phyloP scores from a whole-genome alignment of 2,888 invertebrate species.

The Phalera bucephala region DNA sequence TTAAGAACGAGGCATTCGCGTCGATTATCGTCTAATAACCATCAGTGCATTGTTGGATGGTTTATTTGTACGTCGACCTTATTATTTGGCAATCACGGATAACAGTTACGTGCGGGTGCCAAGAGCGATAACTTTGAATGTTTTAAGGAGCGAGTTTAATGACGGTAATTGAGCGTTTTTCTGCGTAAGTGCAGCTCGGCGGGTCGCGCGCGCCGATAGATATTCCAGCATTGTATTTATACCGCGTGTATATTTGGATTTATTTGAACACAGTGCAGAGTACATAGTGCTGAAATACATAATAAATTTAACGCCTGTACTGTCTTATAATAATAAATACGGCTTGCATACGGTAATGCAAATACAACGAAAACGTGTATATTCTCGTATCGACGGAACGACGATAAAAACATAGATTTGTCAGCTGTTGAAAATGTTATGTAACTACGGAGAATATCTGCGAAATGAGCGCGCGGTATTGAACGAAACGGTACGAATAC shows the following conservation, averaged over 20 bases:
- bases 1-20: conserved; percentile 16
- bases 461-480: not conserved
- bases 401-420: not conserved
- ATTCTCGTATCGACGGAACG: conserved; percentile 6
- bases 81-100: conserved; percentile 14
- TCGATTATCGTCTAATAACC: conserved; percentile 6
- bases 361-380: conserved; percentile 22
- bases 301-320: conserved; percentile 21
- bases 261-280: conserved; percentile 23
- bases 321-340: conserved; percentile 26
- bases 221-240: conserved; percentile 17
- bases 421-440: not conserved
- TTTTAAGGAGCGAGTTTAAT: conserved; percentile 10
- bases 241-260: conserved; percentile 14
- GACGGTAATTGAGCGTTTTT: conserved; percentile 5
- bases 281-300: conserved; percentile 25
- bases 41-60: not conserved
- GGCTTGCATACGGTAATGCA: conserved; percentile 19
- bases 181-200: not conserved
- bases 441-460: not conserved
- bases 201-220: not conserved
- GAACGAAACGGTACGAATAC: not conserved
- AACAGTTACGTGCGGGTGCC: conserved; percentile 2
- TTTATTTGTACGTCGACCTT: conserved; percentile 23
- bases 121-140: not conserved